Evolutionary conservation across 2,113 vertebrate species (phyloP), one percentile per base, ranked within the genome.

Genomic region (Chamaea fasciata): DNA sequence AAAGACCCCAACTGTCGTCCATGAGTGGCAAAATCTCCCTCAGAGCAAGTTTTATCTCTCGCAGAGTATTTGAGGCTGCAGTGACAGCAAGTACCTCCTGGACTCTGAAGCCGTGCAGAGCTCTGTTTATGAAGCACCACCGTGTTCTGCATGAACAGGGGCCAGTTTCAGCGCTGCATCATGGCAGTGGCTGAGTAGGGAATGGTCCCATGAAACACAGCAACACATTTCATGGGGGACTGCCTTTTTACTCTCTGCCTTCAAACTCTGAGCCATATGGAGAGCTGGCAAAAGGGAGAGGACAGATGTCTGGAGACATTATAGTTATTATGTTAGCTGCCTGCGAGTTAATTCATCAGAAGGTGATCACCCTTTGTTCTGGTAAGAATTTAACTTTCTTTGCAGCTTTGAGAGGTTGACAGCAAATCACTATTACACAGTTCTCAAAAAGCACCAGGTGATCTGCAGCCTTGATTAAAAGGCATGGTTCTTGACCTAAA

Each of bases 251-350:
- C 55, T 88, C 60, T 77, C 79, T 91, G 93, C 42, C 94, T 85
- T 62, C 78, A 85, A 91, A 83, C 67, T 53, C 56, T 42, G 17
- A 53, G 85, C 87, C 94, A 96, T 93, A 96, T 92, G 94, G 94
- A 94, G 79, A 90, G 82, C 85, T 96, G 92, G 94, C 94, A 94
- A 90, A 95, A 92, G 83, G 55, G 87, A 94, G 78, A 91, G 71
- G 87, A 95, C 90, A 96, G 93, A 95, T 96, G 95, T 90, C 94
- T 96, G 64, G 50, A 96, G 94, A 91, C 90, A 90, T 94, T 75
- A 83, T 27, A 91, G 94, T 88, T 88, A 91, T 92, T 90, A 47
- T n/a, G 84, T 85, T 96, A 97, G 92, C 92, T 90, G 91, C 46
- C 35, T 90, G 75, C 0, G 6, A 95, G 93, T 91, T 92, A 90